phyloP scores from a whole-genome alignment of 2,113 vertebrate species.

The Suricata suricatta region DNA sequence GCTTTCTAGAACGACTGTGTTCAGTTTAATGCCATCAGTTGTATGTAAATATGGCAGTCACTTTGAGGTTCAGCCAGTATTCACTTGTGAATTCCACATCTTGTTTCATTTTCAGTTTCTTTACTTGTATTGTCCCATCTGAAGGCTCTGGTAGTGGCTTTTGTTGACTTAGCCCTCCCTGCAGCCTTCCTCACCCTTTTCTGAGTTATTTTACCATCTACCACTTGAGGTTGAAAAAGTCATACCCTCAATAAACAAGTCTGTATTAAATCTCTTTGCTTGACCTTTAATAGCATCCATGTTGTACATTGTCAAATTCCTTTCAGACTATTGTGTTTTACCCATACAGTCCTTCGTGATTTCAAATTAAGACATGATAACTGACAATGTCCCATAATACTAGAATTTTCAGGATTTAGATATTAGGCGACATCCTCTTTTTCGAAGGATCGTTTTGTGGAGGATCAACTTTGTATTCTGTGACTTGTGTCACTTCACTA shows the following conservation, averaged over 20 bases:
- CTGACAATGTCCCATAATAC: neutral
- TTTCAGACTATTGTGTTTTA: neutral
- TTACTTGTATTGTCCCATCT: neutral
- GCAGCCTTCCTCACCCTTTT: too few species aligned
- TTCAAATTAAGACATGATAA: neutral
- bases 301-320: neutral
- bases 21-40: neutral
- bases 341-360: neutral
- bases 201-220: neutral
- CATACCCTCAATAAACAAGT: neutral
- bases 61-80: neutral
- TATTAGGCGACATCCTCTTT: neutral
- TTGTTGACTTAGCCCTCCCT: neutral
- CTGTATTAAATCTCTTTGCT: neutral
- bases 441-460: neutral
- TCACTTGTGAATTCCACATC: neutral
- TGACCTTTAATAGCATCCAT: neutral
- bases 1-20: neutral
- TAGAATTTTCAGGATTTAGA: neutral
- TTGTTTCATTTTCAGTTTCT: constrained; percentile 5
- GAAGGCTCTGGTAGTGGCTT: neutral
- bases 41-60: neutral
- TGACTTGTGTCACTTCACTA: neutral
- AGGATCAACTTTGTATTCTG: neutral
- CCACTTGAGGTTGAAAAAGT: neutral